Evolutionary conservation across 2,797 vertebrate genomes (phyloP).

Genomic region (Microhierax caerulescens): DNA sequence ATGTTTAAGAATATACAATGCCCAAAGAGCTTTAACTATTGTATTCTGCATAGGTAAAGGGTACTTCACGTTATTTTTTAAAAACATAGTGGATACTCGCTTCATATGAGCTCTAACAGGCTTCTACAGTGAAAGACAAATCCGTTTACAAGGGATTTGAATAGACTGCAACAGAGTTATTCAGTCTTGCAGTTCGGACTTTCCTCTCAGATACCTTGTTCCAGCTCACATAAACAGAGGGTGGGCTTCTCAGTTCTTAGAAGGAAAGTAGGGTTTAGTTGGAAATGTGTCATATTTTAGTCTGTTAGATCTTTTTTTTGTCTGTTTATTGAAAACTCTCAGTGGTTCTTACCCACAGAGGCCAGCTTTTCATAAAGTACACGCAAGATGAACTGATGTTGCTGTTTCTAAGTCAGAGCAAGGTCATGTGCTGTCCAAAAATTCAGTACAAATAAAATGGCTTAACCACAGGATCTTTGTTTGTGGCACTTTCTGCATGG

Average conservation of each 20-base stretch:
- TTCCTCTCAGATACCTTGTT: neutral
- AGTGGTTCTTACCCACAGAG: neutral
- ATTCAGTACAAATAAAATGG: neutral
- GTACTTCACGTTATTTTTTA: neutral
- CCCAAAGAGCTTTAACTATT: neutral
- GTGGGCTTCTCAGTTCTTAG: neutral
- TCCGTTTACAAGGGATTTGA: neutral
- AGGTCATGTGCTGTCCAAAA: neutral
- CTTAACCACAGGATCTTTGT: neutral
- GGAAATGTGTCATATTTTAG: neutral
- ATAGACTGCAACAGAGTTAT: neutral
- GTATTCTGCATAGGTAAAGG: neutral
- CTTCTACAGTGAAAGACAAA: neutral
- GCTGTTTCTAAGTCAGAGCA: neutral
- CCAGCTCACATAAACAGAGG: neutral
- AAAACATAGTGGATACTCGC: neutral
- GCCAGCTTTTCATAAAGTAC: neutral
- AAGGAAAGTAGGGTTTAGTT: neutral
- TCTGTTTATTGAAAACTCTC: neutral
- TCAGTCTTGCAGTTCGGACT: neutral
- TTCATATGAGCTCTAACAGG: neutral
- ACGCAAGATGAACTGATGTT: neutral
- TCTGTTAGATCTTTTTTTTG: neutral
- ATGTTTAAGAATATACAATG: neutral
- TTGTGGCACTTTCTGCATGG: neutral